phyloP scores from a whole-genome alignment of 1,140 invertebrate species.

The Acromyrmex echinatior region DNA sequence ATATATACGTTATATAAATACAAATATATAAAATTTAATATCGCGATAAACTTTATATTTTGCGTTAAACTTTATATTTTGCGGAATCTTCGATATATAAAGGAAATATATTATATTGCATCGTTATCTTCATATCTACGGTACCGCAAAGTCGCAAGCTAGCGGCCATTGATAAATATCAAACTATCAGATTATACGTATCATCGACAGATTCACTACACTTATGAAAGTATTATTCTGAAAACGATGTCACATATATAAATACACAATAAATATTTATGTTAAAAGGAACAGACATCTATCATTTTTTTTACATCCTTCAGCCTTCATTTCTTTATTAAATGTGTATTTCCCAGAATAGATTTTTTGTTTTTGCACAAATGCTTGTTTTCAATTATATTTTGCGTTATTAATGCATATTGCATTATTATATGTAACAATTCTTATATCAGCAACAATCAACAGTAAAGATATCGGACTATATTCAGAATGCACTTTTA shows the following conservation, averaged over 20 bases:
- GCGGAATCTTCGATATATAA: constrained; percentile 15
- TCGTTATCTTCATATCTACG: constrained; percentile 29
- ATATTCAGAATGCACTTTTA: no score
- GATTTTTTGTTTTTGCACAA: neutral
- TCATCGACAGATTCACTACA: constrained; percentile 2
- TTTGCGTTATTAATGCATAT: neutral
- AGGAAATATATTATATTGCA: constrained; percentile 26
- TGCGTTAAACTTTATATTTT: constrained; percentile 25
- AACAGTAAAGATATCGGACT: neutral
- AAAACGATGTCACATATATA: constrained; percentile 43
- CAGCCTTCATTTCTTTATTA: neutral
- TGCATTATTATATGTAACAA: no score
- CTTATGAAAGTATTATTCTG: constrained; percentile 56
- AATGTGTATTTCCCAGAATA: neutral
- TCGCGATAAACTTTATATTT: constrained; percentile 47
- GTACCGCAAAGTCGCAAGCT: neutral
- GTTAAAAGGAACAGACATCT: constrained; percentile 16
- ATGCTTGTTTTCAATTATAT: neutral
- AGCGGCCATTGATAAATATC: constrained; percentile 21
- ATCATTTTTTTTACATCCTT: neutral
- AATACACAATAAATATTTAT: constrained; percentile 55
- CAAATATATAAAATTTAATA: constrained; percentile 42
- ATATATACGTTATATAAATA: neutral
- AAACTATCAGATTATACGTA: neutral
- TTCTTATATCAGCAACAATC: neutral